Percentiles rank a stretch among this genome's conserved stretches.
Evolutionary conservation across 2,113 vertebrate species (phyloP).

Genomic region (Coregonus clupeaformis): DNA sequence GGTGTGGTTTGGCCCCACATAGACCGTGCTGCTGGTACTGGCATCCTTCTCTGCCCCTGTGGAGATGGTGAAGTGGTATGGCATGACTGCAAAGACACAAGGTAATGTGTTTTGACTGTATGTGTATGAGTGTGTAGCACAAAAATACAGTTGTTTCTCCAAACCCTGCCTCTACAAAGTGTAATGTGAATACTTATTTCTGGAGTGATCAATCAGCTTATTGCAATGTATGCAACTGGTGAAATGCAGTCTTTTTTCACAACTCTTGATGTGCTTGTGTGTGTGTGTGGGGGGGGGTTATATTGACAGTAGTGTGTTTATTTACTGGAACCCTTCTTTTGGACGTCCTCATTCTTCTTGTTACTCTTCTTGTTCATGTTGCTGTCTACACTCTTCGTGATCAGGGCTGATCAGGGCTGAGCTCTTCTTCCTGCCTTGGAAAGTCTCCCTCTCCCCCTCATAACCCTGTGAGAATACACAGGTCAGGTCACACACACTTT

Average conservation of each 20-base stretch:
- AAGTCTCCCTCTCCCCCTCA: slow-evolving; percentile 75
- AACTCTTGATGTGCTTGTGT: not conserved
- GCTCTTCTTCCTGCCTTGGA: slow-evolving; percentile 68
- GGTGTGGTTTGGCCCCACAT: slow-evolving; percentile 78
- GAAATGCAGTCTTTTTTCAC: too few species aligned
- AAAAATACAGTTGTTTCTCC: too few species aligned
- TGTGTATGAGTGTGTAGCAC: too few species aligned
- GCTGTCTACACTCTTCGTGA: slow-evolving; percentile 78
- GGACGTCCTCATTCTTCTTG: slow-evolving; percentile 74
- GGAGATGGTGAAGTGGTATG: slow-evolving; percentile 84
- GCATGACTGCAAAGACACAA: slow-evolving; percentile 79
- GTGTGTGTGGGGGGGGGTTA: not conserved
- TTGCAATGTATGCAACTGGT: not conserved
- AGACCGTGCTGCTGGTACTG: slow-evolving; percentile 86
- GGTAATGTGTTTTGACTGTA: too few species aligned
- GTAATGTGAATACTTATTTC: too few species aligned
- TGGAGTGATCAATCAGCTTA: not conserved
- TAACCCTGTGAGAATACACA: slow-evolving; percentile 76
- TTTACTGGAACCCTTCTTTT: slow-evolving; percentile 81
- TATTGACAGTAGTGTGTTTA: not conserved
- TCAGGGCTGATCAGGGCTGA: slow-evolving; percentile 64
- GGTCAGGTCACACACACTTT: not conserved
- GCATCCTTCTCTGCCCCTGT: slow-evolving; percentile 85
- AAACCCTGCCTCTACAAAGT: too few species aligned
- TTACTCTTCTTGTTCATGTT: slow-evolving; percentile 77